Conservation (phyloP, 2,113 vertebrate genomes). For the Phainopepla nitens region DNA sequence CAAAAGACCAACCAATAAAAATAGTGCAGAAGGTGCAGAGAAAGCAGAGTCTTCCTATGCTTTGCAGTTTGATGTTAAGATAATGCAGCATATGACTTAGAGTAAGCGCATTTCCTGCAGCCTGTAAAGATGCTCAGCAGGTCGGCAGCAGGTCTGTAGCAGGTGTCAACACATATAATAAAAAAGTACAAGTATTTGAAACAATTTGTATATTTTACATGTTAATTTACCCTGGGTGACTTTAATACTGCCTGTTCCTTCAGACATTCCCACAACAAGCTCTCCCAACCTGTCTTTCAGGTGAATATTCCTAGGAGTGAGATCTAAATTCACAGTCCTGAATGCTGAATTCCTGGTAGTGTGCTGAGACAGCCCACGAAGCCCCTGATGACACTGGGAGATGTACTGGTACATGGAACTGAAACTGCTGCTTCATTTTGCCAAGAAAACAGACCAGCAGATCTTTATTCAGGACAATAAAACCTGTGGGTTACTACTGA, state of each 20-base stretch:
- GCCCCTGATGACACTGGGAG: neutral
- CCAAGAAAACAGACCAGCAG: neutral
- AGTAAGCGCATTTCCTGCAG: neutral
- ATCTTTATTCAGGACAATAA: neutral
- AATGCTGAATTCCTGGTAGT: neutral
- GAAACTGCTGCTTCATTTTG: neutral
- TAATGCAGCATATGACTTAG: neutral
- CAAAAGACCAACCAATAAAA: neutral
- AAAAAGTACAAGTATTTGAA: neutral
- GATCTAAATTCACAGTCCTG: accelerated
- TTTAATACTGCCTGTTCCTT: neutral
- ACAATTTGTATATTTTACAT: neutral
- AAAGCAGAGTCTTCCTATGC: neutral
- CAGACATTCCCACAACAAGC: neutral
- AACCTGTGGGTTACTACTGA: neutral
- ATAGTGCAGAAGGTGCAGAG: neutral
- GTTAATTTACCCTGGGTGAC: neutral
- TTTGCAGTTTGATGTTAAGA: neutral
- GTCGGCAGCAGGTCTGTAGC: neutral
- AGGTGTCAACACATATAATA: neutral
- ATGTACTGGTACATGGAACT: neutral
- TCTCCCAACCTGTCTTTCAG: neutral
- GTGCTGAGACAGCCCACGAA: neutral
- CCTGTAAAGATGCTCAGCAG: neutral
- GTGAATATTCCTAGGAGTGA: neutral